These are phyloP conservation scores for Drosophila watanabei DNA, from an alignment of 1,140 invertebrate genomes.

Conservation along the genomic window DNA sequence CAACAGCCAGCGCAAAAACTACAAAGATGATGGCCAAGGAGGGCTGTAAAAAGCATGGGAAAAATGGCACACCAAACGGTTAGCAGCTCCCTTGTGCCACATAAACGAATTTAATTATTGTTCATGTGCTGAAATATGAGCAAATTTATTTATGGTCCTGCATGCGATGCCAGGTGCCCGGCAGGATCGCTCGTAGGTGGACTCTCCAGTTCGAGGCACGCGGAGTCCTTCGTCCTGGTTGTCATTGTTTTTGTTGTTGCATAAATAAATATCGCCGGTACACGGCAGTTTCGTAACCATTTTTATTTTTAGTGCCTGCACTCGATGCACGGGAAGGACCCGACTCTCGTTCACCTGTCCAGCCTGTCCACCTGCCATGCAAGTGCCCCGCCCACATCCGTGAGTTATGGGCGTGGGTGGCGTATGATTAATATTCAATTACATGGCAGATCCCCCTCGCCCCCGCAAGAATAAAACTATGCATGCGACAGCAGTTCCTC, in stretches of 20 bases:
- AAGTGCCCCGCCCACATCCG: conserved; percentile 26
- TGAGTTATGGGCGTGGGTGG: conserved; percentile 70
- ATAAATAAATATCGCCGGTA: conserved; percentile 57
- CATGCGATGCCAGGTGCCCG: conserved; percentile 54
- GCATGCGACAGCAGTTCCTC: conserved; percentile 46
- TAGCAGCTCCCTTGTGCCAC: conserved; percentile 70
- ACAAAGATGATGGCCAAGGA: conserved; percentile 36
- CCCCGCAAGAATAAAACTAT: conserved; percentile 32
- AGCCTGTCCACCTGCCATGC: conserved; percentile 35
- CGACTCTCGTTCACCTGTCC: conserved; percentile 65
- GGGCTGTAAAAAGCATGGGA: not conserved
- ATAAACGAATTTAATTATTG: conserved; percentile 83
- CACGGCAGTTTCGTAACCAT: conserved; percentile 27
- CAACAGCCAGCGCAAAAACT: conserved; percentile 52
- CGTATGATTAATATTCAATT: conserved; percentile 83
- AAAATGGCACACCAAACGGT: conserved; percentile 29
- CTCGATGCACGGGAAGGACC: conserved; percentile 46
- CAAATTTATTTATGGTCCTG: conserved; percentile 77
- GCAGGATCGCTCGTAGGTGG: conserved; percentile 25
- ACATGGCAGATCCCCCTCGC: conserved; percentile 52
- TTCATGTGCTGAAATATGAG: conserved; percentile 83
- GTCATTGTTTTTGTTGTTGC: conserved; percentile 64
- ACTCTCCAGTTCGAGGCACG: conserved; percentile 19
- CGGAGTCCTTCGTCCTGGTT: conserved; percentile 45
- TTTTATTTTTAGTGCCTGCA: conserved; percentile 49